Base-by-base conservation (phyloP, 2,888 invertebrate genomes). In the Hydrotaea cyrtoneurina region DNA sequence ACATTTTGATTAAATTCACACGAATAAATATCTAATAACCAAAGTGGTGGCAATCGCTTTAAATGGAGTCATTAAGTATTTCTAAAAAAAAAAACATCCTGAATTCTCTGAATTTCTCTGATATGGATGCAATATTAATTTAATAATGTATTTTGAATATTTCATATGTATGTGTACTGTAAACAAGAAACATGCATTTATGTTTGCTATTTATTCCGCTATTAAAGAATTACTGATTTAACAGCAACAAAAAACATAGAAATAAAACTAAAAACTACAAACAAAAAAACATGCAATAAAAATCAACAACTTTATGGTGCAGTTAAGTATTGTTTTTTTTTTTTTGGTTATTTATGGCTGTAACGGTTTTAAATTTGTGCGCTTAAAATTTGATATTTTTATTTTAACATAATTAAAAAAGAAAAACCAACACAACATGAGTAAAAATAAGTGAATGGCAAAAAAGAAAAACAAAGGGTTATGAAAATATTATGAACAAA, bases 331-430 rank as follows among this genome's bases (percentile, higher is more conserved):
- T 31, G 7, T 66, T 66, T 66, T 19, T 59, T 72, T 62, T 39
- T 62, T 39, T 59, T 50, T n/a, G 50, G 21, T 46, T 23, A 50
- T 46, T 59, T 78, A 78, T 80, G 85, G 85, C 73, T 91, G 91
- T 90, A 90, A 91, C 91, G 91, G 91, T 91, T 91, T 91, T 89
- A 90, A 90, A 88, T 90, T 89, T 88, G 90, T 90, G 91, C 91
- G 91, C 89, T 90, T 90, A 87, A 90, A 89, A 19, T 71, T 73
- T 17, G 46, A 74, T 46, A 69, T 43, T 57, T 80, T 77, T 75
- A 59, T 50, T 53, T 74, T 23, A 62, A 82, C 55, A 72, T 21
- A 66, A 53, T 26, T 74, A 31, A 53, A n/a, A 72, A 80, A 21
- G 74, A 78, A 69, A 71, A 31, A 4, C 31, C 31, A 31, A 31